Evolutionary conservation across 2,797 vertebrate genomes (phyloP).

Genomic region (Leuciscus waleckii): DNA sequence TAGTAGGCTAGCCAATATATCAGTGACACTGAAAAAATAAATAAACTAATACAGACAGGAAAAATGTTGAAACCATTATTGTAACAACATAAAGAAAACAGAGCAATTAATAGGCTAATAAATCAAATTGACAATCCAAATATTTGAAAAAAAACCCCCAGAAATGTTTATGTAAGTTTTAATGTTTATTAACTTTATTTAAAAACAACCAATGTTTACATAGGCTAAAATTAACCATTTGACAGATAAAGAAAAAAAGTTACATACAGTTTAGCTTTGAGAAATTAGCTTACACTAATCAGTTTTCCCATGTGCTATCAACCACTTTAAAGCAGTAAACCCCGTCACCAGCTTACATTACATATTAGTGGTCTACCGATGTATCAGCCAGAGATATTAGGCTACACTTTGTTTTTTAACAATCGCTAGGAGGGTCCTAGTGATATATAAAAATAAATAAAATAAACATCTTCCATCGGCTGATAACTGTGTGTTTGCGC

Average conservation of each 20-base stretch:
- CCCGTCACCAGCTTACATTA: conserved; percentile 50
- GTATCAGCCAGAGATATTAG: background rate
- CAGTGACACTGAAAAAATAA: background rate
- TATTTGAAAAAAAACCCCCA: too few relatives aligned
- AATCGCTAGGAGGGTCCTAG: background rate
- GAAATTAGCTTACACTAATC: conserved; percentile 10
- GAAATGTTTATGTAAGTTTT: background rate
- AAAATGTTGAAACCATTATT: background rate
- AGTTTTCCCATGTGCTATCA: conserved; percentile 31
- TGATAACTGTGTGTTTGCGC: background rate
- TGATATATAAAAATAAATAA: background rate
- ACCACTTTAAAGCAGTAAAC: conserved; percentile 6
- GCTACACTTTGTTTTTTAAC: background rate
- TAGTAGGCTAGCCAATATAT: too few relatives aligned
- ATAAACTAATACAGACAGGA: too few relatives aligned
- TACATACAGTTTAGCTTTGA: conserved; percentile 7
- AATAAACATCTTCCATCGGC: background rate
- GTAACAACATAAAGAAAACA: background rate
- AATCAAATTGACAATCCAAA: background rate
- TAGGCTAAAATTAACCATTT: too few relatives aligned
- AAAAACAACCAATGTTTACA: background rate
- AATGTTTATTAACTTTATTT: background rate
- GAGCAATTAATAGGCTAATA: background rate
- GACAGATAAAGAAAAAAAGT: background rate
- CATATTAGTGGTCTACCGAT: conserved; percentile 1